Conservation (phyloP, 2,113 vertebrate genomes). For the Pseudopipra pipra region DNA sequence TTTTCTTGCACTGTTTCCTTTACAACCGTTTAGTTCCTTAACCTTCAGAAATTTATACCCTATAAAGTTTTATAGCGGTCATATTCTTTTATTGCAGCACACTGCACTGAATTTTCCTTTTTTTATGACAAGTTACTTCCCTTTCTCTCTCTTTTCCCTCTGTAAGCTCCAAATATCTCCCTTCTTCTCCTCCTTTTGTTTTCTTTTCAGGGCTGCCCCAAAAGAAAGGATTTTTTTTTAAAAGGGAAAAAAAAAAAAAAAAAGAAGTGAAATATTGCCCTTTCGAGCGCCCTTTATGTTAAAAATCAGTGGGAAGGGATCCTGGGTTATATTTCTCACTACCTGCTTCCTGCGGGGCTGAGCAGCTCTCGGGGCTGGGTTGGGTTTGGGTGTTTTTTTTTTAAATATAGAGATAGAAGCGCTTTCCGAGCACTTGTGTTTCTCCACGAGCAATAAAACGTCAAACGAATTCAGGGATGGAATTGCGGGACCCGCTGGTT, state of each 20-base stretch:
- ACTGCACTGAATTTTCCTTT: constrained; percentile 83
- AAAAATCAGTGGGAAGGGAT: background rate
- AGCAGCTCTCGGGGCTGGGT: background rate
- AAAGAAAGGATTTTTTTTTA: background rate
- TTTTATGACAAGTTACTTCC: constrained; percentile 86
- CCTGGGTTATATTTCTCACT: background rate
- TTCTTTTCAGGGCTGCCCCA: constrained; percentile 15
- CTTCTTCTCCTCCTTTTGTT: constrained; percentile 45
- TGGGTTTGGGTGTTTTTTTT: background rate
- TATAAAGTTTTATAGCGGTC: constrained; percentile 99
- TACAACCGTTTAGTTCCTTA: constrained; percentile 98
- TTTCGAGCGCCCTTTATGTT: background rate
- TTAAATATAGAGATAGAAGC: background rate
- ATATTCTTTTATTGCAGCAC: constrained; percentile 98
- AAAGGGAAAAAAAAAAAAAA: too few relatives aligned
- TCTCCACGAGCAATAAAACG: background rate
- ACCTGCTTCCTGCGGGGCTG: constrained; percentile 3
- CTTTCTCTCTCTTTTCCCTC: constrained; percentile 69
- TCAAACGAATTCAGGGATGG: background rate
- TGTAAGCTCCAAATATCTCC: constrained; percentile 12
- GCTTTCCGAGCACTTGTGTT: background rate
- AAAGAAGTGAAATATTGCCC: background rate
- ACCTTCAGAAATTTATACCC: constrained; percentile 99
- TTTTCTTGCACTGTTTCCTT: constrained; percentile 90
- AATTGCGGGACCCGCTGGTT: background rate